Conservation (phyloP, 64 coral and sea anemone species). For the Porites australiensis region DNA sequence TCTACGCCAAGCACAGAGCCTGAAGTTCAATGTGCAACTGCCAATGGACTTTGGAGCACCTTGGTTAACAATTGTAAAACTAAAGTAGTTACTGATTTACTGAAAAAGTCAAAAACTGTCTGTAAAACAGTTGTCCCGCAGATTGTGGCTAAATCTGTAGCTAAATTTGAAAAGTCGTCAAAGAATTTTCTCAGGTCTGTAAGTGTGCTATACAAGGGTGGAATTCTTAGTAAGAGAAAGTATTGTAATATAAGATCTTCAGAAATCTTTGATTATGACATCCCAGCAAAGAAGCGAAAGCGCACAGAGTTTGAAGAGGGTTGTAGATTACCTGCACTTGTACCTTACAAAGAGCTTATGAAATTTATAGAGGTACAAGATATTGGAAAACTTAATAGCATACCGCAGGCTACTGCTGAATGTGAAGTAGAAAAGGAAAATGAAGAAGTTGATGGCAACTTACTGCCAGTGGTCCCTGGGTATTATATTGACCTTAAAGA, state of each 20-base stretch:
- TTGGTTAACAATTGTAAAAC: not conserved
- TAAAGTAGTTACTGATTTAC: constrained; percentile 6
- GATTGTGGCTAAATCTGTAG: constrained; percentile 8
- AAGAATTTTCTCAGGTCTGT: constrained; percentile 70
- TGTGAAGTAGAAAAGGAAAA: constrained; percentile 64
- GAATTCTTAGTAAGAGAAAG: constrained; percentile 72
- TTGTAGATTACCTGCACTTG: constrained; percentile 76
- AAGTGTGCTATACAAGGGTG: constrained; percentile 57
- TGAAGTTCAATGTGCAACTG: constrained; percentile 38
- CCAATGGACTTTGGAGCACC: constrained; percentile 55
- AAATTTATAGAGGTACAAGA: constrained; percentile 72
- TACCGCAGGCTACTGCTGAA: constrained; percentile 69
- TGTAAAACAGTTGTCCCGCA: constrained; percentile 16
- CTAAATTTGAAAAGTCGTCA: constrained; percentile 21
- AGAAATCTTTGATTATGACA: constrained; percentile 41
- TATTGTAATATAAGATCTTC: constrained; percentile 57
- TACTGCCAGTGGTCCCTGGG: constrained; percentile 62
- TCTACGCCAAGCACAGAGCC: constrained; percentile 1
- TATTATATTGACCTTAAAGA: constrained; percentile 70
- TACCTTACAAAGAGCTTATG: constrained; percentile 77
- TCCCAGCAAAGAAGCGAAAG: constrained; percentile 33
- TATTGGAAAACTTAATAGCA: constrained; percentile 72
- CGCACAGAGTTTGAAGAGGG: constrained; percentile 79
- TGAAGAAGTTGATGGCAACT: constrained; percentile 64
- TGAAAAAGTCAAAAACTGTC: constrained; percentile 18